Evolutionary conservation across 2,113 vertebrate species (phyloP).

Genomic region (Nibea albiflora): DNA sequence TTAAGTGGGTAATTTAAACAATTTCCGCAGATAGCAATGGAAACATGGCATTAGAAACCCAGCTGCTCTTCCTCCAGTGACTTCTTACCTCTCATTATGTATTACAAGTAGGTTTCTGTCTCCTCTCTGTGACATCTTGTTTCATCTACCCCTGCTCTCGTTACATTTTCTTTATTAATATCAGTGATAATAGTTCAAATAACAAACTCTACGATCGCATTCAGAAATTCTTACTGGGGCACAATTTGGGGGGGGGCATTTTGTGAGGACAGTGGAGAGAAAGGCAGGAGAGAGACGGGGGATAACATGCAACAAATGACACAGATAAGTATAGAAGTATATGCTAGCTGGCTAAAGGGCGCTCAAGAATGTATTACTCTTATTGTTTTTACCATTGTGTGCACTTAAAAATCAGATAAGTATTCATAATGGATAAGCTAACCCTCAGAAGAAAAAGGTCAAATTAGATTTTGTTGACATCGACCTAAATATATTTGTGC

Average conservation of each 20-base stretch:
- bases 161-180: not conserved
- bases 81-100: constrained; percentile 52
- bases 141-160: not conserved
- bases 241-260: no score
- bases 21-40: constrained; percentile 58
- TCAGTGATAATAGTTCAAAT: constrained; percentile 4
- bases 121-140: constrained; percentile 4
- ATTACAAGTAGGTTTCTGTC: constrained; percentile 17
- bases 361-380: no score
- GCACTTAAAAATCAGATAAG: not conserved
- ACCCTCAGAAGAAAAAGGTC: not conserved
- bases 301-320: no score
- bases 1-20: constrained; percentile 73
- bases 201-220: not conserved
- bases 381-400: not conserved
- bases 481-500: not conserved
- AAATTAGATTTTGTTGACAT: constrained; percentile 1
- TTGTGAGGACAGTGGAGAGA: no score
- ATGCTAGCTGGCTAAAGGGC: no score
- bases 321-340: no score
- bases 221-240: not conserved
- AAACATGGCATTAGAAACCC: constrained; percentile 47
- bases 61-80: constrained; percentile 35
- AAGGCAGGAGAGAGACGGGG: no score
- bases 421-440: no score